Percentiles rank a stretch among this genome's conserved stretches.
Conservation (phyloP, 2,888 invertebrate species). For the Nemoura dubitans region DNA sequence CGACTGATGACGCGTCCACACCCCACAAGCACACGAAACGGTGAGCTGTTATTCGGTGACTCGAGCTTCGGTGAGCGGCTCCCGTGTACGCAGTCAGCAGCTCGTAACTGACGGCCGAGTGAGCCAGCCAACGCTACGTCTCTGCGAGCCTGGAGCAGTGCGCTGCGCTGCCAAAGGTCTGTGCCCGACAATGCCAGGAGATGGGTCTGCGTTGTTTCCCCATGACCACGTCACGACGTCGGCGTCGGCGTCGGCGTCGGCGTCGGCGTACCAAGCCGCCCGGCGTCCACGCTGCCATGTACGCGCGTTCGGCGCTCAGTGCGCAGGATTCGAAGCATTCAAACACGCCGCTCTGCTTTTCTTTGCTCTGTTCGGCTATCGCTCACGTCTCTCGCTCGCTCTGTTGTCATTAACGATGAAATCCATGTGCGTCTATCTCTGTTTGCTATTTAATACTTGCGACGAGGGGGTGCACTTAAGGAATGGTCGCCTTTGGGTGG, state of each 20-base stretch:
- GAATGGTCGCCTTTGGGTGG: neutral
- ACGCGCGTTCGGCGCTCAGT: conserved; percentile 56
- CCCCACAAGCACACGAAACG: conserved; percentile 50
- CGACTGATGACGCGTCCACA: neutral
- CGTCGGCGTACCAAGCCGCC: conserved; percentile 55
- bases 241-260: conserved; percentile 49
- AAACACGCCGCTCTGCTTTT: conserved; percentile 5
- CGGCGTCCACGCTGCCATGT: conserved; percentile 54
- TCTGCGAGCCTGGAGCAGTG: neutral
- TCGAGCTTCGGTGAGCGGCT: conserved; percentile 55
- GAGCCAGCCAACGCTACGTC: conserved; percentile 38
- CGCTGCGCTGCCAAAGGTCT: neutral
- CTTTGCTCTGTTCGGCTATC: too few relatives aligned
- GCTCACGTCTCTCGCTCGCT: neutral
- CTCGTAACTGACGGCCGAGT: conserved; percentile 59
- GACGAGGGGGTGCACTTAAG: conserved; percentile 2
- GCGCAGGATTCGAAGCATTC: conserved; percentile 49
- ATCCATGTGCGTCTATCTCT: neutral
- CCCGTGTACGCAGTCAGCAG: too few relatives aligned
- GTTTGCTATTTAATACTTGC: conserved; percentile 18
- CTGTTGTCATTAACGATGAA: neutral
- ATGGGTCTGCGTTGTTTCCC: conserved; percentile 38
- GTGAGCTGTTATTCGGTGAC: conserved; percentile 57
- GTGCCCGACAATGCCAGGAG: conserved; percentile 46
- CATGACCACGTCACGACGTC: conserved; percentile 40